These are phyloP conservation scores for Channallabes apus DNA, from an alignment of 2,797 vertebrate genomes.

Conservation along the genomic window DNA sequence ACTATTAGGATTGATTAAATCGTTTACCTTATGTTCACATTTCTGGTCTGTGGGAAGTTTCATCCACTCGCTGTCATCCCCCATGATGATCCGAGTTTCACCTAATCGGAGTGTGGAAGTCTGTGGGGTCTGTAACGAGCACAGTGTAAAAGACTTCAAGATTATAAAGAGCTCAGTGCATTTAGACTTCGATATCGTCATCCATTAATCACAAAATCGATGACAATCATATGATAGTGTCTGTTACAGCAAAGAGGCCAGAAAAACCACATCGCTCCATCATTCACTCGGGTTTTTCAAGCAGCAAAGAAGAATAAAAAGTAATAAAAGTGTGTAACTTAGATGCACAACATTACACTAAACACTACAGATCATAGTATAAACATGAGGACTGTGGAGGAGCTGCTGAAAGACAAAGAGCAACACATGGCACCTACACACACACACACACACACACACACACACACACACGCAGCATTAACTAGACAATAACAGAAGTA, in stretches of 20 bases:
- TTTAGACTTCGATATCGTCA: not conserved
- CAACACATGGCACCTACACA: too few relatives aligned
- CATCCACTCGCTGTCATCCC: conserved; percentile 97
- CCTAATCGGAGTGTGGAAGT: not conserved
- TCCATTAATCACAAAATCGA: too few relatives aligned
- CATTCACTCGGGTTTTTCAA: not conserved
- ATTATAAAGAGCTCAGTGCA: not conserved
- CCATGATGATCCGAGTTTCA: conserved; percentile 75
- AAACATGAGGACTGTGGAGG: too few relatives aligned
- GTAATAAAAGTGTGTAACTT: too few relatives aligned
- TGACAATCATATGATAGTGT: too few relatives aligned
- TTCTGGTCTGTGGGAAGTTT: conserved; percentile 96
- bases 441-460: too few relatives aligned
- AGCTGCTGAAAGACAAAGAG: too few relatives aligned
- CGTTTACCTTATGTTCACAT: conserved; percentile 95
- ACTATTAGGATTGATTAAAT: too few relatives aligned
- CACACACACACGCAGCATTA: too few relatives aligned
- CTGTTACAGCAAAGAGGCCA: not conserved
- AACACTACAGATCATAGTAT: too few relatives aligned
- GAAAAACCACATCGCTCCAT: not conserved
- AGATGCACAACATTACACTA: too few relatives aligned
- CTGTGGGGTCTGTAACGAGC: not conserved
- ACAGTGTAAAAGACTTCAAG: not conserved
- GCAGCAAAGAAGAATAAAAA: not conserved
- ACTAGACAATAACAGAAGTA: not conserved